Evolutionary conservation across 2,797 vertebrate species (phyloP).

Genomic region (Trichosurus vulpecula): DNA sequence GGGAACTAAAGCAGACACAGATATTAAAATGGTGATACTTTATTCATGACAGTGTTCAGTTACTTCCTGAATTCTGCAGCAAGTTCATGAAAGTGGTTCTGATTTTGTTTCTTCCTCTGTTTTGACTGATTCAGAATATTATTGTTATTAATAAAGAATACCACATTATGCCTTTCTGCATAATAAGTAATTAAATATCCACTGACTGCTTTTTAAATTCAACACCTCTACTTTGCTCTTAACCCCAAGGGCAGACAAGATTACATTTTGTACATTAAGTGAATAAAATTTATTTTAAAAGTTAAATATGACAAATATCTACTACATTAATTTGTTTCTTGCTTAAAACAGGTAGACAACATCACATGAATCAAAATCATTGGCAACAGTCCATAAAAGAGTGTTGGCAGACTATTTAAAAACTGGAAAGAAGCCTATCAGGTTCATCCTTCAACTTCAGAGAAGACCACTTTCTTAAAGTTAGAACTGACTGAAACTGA

Average conservation of each 20-base stretch:
- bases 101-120: conserved; percentile 29
- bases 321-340: conserved; percentile 26
- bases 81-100: conserved; percentile 45
- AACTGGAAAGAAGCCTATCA: not conserved
- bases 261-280: conserved; percentile 1
- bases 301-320: conserved; percentile 24
- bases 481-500: not conserved
- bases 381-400: not conserved
- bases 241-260: not conserved
- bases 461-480: not conserved
- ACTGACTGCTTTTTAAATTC: conserved; percentile 36
- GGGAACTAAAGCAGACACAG: conserved; percentile 45
- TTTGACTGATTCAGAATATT: conserved; percentile 34
- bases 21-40: conserved; percentile 47
- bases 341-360: not conserved
- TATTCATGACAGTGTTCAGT: conserved; percentile 50
- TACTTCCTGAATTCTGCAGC: conserved; percentile 33
- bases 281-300: conserved; percentile 46
- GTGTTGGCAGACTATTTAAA: not conserved
- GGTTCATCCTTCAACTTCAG: not conserved
- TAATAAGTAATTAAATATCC: conserved; percentile 47
- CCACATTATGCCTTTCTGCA: conserved; percentile 18
- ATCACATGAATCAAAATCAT: not conserved
- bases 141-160: conserved; percentile 50
- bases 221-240: conserved; percentile 24